Evolutionary conservation across 2,888 invertebrate species (phyloP).

Genomic region (Lithosia quadra): DNA sequence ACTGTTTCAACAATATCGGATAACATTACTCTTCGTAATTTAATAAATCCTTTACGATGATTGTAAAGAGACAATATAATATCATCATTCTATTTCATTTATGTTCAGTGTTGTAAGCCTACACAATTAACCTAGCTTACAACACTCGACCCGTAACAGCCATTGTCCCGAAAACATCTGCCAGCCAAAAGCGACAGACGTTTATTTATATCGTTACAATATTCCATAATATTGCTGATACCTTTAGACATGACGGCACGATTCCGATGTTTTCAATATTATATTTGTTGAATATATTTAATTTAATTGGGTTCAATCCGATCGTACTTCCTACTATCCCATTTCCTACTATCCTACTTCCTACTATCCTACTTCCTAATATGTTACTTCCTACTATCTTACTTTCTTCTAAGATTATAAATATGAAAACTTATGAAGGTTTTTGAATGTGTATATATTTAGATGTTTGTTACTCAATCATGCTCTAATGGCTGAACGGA

Average conservation of each 20-base stretch:
- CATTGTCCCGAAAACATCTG: conserved; percentile 18
- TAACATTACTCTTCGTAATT: not conserved
- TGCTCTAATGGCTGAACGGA: no score
- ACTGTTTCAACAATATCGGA: no score
- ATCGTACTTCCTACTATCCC: no score
- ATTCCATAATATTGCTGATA: not conserved
- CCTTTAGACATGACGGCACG: conserved; percentile 13
- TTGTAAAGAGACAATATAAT: not conserved
- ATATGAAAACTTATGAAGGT: no score
- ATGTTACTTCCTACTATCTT: no score
- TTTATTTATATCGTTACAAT: conserved; percentile 20
- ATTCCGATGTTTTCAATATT: not conserved
- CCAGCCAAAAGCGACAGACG: conserved; percentile 11
- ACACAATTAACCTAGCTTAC: conserved; percentile 20
- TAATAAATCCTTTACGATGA: not conserved
- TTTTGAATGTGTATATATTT: no score
- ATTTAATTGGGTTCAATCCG: no score
- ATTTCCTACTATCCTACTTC: no score
- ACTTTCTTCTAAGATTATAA: no score
- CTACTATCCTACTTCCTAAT: no score
- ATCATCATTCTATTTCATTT: not conserved
- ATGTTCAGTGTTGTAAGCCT: not conserved
- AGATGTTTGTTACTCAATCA: no score
- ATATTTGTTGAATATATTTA: not conserved
- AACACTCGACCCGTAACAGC: conserved; percentile 5